These are phyloP conservation scores for Herminia tarsipennalis DNA, from an alignment of 2,888 invertebrate species.

Conservation along the genomic window DNA sequence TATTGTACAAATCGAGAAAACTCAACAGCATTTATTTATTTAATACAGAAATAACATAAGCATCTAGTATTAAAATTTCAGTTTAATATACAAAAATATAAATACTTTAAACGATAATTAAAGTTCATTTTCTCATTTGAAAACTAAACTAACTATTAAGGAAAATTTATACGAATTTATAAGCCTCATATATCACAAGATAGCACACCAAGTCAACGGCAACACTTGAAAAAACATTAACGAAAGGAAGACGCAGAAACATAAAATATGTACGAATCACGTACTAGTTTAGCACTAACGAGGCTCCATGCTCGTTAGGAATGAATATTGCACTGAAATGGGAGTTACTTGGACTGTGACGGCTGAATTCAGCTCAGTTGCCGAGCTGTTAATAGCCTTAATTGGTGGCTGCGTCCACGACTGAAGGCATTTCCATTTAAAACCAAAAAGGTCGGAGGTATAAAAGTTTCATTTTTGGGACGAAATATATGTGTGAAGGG, in stretches of 20 bases:
- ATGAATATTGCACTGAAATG: conserved; percentile 32
- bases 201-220: conserved; percentile 6
- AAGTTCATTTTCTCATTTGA: no score
- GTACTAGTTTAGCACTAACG: conserved; percentile 46
- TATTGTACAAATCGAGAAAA: no score
- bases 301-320: conserved; percentile 50
- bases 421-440: conserved; percentile 7
- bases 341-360: conserved; percentile 39
- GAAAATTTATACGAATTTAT: neutral
- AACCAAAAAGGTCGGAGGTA: neutral
- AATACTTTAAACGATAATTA: no score
- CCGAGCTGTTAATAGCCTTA: conserved; percentile 43
- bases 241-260: conserved; percentile 1
- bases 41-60: no score
- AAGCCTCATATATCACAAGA: conserved; percentile 1
- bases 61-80: no score
- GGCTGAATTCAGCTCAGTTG: conserved; percentile 34
- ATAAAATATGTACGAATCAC: conserved; percentile 25
- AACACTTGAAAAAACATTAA: conserved; percentile 5
- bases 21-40: no score
- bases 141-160: neutral
- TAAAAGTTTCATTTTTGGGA: no score
- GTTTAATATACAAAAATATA: no score
- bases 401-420: conserved; percentile 32
- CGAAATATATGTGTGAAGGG: neutral